Conservation (phyloP, 1,140 invertebrate species). For the Trichogramma pretiosum region DNA sequence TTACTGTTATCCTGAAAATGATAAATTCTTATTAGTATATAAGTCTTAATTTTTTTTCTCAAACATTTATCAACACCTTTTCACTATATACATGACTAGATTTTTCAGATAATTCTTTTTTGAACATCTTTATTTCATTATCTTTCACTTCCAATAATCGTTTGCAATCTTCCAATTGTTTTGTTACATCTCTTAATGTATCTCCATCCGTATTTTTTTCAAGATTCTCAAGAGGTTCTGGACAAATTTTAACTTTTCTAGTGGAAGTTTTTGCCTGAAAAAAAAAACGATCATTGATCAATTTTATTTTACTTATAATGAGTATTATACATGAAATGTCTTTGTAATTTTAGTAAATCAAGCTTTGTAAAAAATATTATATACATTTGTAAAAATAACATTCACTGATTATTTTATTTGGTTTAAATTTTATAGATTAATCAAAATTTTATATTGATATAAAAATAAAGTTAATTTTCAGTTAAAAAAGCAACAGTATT, state of each 20-base stretch:
- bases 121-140: constrained; percentile 8
- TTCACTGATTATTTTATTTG: background rate
- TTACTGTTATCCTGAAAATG: too few relatives aligned
- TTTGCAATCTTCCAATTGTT: constrained; percentile 11
- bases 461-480: background rate
- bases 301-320: background rate
- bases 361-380: background rate
- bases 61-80: constrained; percentile 2
- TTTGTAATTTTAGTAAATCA: background rate
- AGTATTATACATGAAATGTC: background rate
- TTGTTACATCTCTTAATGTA: background rate
- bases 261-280: constrained; percentile 12
- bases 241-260: constrained; percentile 16
- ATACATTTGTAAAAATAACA: background rate
- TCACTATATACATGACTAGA: background rate
- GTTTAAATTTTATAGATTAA: too few relatives aligned
- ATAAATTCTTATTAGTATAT: too few relatives aligned
- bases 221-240: constrained; percentile 7
- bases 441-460: background rate
- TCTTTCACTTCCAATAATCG: constrained; percentile 3
- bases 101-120: constrained; percentile 1
- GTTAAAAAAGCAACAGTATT: background rate
- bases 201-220: too few relatives aligned
- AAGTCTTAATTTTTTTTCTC: too few relatives aligned
- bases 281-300: too few relatives aligned